phyloP scores from a whole-genome alignment of 2,888 invertebrate genomes.

The Stratiomys singularior region DNA sequence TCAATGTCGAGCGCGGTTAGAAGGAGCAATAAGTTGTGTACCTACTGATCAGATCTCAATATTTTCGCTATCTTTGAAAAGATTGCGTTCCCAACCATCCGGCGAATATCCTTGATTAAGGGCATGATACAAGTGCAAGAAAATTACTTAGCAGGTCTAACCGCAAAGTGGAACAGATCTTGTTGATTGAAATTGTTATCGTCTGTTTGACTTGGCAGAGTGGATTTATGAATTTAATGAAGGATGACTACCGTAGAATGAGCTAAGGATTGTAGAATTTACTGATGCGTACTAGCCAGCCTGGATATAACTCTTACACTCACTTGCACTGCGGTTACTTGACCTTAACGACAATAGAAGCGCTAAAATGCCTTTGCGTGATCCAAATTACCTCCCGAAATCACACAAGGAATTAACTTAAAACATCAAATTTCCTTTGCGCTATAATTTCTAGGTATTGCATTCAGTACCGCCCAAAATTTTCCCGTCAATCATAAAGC shows the following conservation, averaged over 20 bases:
- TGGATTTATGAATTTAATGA: slow-evolving; percentile 30
- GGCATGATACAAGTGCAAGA: neutral
- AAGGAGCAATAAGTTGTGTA: slow-evolving; percentile 24
- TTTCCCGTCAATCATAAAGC: too few relatives aligned
- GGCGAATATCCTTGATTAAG: neutral
- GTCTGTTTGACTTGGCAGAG: neutral
- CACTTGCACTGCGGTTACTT: too few relatives aligned
- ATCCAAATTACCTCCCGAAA: too few relatives aligned
- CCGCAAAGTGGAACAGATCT: neutral
- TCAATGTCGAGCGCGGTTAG: slow-evolving; percentile 38
- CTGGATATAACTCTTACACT: too few relatives aligned
- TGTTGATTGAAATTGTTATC: slow-evolving; percentile 25
- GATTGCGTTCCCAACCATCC: neutral
- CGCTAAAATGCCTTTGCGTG: too few relatives aligned
- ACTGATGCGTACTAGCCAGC: too few relatives aligned
- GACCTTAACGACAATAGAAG: too few relatives aligned
- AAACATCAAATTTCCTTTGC: too few relatives aligned
- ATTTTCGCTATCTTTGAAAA: slow-evolving; percentile 14
- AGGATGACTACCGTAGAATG: neutral
- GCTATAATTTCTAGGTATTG: too few relatives aligned
- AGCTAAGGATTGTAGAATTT: too few relatives aligned
- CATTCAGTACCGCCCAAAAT: too few relatives aligned
- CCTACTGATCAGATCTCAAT: slow-evolving; percentile 28
- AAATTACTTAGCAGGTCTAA: slow-evolving; percentile 26
- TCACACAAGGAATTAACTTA: too few relatives aligned